Evolutionary conservation across 2,797 vertebrate genomes (phyloP), one percentile per base, ranked within the genome.

Genomic region (Pagetopsis macropterus): DNA sequence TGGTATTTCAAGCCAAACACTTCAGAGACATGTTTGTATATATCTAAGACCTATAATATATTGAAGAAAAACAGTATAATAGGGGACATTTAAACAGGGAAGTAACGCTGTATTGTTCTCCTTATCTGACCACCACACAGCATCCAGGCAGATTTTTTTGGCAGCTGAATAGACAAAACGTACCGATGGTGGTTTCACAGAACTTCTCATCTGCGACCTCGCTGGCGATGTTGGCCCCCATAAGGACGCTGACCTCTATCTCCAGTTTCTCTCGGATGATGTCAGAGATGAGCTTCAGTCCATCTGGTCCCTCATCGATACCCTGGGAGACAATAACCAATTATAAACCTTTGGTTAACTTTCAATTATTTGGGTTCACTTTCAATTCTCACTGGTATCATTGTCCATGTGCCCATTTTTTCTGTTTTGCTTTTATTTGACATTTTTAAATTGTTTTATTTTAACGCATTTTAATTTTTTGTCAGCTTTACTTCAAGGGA

Each of bases 121-220:
- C 6, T 9, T 5, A 5, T 43, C 9, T 56, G 33, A 45, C 21
- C 3, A 15, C 49, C 12, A 15, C 15, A 40, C 46, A 1, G 15
- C 61, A 41, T 48, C 52, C 59, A 12, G n/a, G n/a, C 44, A 37
- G 16, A 1, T 9, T 12, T 33, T 9, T 6, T 37, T 37, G 6
- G 43, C 11, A 61, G 33, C 45, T n/a, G 9, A 65, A 50, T 5
- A 3, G 10, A 23, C 10, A 37, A 55, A 57, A 37, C 44, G 12
- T 80, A 97, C 96, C 96, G 1, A 97, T 95, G 58, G 96, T 98
- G 60, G 96, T 97, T 92, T 98, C 96, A 52, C 96, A 97, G 92
- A 97, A 98, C 89, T 96, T 95, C 89, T 96, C 96, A 0, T 96
- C 96, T 0, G 97, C 96, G 83, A 97, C 96, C 88, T 98, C 96